Base-by-base conservation (phyloP, 1,140 invertebrate species). In the Nomia melanderi region DNA sequence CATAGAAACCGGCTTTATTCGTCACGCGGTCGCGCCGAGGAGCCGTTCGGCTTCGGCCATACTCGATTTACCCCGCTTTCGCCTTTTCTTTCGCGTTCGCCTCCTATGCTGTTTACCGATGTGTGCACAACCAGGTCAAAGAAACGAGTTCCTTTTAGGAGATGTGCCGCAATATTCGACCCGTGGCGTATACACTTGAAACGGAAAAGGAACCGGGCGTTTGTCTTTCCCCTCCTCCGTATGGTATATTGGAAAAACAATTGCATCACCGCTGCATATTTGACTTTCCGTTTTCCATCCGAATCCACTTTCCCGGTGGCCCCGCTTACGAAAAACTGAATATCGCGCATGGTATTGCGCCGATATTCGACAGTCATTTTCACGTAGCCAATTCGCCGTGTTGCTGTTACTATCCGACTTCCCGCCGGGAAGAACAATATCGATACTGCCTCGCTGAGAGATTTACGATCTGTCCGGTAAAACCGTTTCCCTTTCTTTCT, bases 271-370 rank as follows among this genome's bases (percentile, higher is more conserved):
- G 36, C 50, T 71, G 66, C 75, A 74, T 73, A 79, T 81, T 84
- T 81, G 82, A 84, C 74, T 81, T 84, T 71, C 72, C 64, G 70
- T 83, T 83, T 80, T 77, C 77, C 73, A 53, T 62, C 29, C 57
- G 71, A 84, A 67, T 72, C 77, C 71, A 50, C 66, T 79, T 56
- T 59, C 74, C 67, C 50, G 53, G 62, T 36, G 54, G 65, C 75
- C n/a, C n/a, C 73, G 53, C 31, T 54, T 25, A 39, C 47, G 54
- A 60, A 80, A 77, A 77, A 50, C 39, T 29, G 44, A 5, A 39
- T n/a, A 77, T 31, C 62, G 41, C 1, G 36, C 5, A 14, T 11
- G 41, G 3, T 5, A 1, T 14, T 17, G 12, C 31, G 29, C 12
- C 9, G 27, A n/a, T 56, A 14, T 9, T 25, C 11, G 7, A 14